Conservation (phyloP, 1,140 invertebrate species). For the Bombus polaris region DNA sequence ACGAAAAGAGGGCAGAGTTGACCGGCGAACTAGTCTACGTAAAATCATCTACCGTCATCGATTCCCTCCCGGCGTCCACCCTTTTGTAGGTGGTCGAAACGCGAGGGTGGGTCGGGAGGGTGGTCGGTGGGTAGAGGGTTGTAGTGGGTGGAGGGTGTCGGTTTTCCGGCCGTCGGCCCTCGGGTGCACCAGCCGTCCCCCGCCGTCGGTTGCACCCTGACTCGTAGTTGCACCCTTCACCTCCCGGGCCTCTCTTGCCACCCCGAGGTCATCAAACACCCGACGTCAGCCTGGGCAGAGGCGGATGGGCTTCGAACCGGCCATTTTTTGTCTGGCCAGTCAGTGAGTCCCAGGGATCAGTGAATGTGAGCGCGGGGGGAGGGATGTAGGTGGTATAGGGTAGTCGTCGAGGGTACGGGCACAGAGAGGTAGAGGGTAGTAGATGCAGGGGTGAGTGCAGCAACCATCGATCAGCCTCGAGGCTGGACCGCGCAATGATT, state of each 20-base stretch:
- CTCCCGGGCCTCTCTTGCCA: constrained; percentile 72
- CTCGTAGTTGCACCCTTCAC: constrained; percentile 63
- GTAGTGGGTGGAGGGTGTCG: constrained; percentile 59
- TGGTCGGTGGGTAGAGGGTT: constrained; percentile 41
- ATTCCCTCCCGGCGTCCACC: constrained; percentile 71
- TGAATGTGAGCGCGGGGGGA: constrained; percentile 73
- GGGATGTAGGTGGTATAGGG: constrained; percentile 47
- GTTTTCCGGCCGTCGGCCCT: constrained; percentile 70
- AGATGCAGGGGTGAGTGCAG: constrained; percentile 71
- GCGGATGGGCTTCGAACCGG: constrained; percentile 79
- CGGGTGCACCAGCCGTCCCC: constrained; percentile 63
- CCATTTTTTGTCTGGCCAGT: constrained; percentile 84
- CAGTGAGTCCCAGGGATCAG: constrained; percentile 83
- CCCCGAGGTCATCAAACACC: constrained; percentile 82
- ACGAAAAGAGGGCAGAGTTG: constrained; percentile 70
- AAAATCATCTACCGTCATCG: constrained; percentile 77
- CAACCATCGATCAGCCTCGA: constrained; percentile 83
- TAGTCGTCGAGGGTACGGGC: constrained; percentile 52
- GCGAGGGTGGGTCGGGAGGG: constrained; percentile 30
- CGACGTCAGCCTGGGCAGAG: constrained; percentile 79
- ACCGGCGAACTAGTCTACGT: constrained; percentile 66
- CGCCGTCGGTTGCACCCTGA: constrained; percentile 59
- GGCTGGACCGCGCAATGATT: constrained; percentile 83
- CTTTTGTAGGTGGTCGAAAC: constrained; percentile 67
- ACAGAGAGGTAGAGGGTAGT: constrained; percentile 73